Conservation (phyloP, 2,113 vertebrate genomes). For the Trinectes maculatus region DNA sequence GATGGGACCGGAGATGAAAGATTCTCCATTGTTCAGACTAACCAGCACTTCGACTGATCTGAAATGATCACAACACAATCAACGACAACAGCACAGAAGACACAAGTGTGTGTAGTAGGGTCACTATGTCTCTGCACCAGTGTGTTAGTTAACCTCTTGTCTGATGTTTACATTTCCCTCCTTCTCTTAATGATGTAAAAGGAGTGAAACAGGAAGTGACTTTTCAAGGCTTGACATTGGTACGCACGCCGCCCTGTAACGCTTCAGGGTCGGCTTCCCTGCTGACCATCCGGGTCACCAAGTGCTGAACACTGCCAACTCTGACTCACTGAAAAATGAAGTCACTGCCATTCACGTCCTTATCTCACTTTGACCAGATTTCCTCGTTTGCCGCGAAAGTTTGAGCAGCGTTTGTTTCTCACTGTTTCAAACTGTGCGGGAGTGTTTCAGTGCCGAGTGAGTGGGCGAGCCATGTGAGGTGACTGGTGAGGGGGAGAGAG, state of each 20-base stretch:
- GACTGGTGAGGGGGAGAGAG: not conserved
- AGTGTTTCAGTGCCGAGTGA: not conserved
- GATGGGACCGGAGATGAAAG: slow-evolving; percentile 87
- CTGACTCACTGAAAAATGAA: slow-evolving; percentile 14
- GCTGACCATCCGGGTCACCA: not conserved
- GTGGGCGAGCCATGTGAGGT: slow-evolving; percentile 16
- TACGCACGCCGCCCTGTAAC: no score
- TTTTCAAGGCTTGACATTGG: no score
- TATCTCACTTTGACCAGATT: slow-evolving; percentile 15
- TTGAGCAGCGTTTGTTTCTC: slow-evolving; percentile 2
- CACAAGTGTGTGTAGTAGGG: no score
- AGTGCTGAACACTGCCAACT: slow-evolving; percentile 13
- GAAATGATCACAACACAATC: slow-evolving; percentile 25
- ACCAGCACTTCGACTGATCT: slow-evolving; percentile 92
- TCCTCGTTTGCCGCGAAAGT: slow-evolving; percentile 2
- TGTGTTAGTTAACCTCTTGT: no score
- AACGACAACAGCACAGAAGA: slow-evolving; percentile 37
- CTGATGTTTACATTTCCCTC: no score
- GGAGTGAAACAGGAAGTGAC: no score
- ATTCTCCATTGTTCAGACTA: slow-evolving; percentile 90
- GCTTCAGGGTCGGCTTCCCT: not conserved
- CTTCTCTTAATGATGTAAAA: not conserved
- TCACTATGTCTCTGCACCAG: no score
- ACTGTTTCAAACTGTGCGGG: not conserved
- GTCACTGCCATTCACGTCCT: not conserved